Evolutionary conservation across 2,113 vertebrate genomes (phyloP).

Genomic region (Sakesphorus luctuosus): DNA sequence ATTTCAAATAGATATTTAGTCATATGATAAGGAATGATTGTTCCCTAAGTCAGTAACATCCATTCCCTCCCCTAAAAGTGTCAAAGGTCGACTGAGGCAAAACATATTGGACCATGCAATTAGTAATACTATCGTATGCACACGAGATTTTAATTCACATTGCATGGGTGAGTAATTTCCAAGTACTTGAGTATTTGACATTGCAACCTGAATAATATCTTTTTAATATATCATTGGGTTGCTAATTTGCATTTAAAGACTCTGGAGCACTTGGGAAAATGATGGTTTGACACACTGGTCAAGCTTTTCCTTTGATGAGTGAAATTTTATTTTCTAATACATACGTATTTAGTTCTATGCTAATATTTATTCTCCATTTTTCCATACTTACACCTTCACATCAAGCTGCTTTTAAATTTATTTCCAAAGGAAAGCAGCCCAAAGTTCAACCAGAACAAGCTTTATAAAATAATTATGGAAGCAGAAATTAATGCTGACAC

Average conservation of each 20-base stretch:
- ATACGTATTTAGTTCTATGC: not conserved
- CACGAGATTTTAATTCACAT: conserved; percentile 19
- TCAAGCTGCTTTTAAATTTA: conserved; percentile 57
- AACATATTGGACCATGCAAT: not conserved
- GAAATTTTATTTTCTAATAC: conserved; percentile 36
- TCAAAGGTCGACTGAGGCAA: conserved; percentile 22
- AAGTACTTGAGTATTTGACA: conserved; percentile 25
- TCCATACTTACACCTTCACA: conserved; percentile 34
- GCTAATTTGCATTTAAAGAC: conserved; percentile 41
- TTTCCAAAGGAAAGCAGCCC: conserved; percentile 54
- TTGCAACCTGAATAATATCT: conserved; percentile 3
- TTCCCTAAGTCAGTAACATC: not conserved
- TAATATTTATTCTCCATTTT: conserved; percentile 26
- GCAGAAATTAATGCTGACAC: conserved; percentile 73
- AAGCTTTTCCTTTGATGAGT: conserved; percentile 23
- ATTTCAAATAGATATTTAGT: not conserved
- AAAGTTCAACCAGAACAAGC: conserved; percentile 56
- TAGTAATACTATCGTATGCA: not conserved
- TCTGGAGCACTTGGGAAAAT: conserved; percentile 8
- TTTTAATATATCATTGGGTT: conserved; percentile 10
- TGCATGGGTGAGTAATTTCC: not conserved
- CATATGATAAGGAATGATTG: not conserved
- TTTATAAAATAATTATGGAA: conserved; percentile 47
- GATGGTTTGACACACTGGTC: conserved; percentile 5
- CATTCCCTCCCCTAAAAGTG: not conserved